Percentiles rank a stretch among this genome's conserved stretches.
Conservation (phyloP, 2,113 vertebrate species). For the Dromiciops gliroides region DNA sequence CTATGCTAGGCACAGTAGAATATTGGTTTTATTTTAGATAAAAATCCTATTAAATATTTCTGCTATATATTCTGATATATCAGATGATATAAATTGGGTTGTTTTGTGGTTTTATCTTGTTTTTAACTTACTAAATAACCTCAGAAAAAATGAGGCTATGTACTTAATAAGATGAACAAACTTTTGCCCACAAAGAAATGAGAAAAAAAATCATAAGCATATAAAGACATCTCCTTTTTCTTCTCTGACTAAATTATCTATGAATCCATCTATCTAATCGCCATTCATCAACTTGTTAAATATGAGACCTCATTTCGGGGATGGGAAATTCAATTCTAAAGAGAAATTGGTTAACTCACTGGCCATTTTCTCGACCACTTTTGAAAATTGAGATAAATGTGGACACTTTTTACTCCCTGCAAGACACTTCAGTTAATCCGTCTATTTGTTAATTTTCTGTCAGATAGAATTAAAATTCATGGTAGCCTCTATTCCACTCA, state of each 20-base stretch:
- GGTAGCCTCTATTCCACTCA: not conserved
- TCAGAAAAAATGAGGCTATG: too few species aligned
- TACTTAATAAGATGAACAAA: too few species aligned
- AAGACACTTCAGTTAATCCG: not conserved
- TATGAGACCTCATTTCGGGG: not conserved
- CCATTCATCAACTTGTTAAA: not conserved
- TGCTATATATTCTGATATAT: too few species aligned
- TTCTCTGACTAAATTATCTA: not conserved
- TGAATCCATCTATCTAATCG: not conserved
- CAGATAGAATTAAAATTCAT: not conserved
- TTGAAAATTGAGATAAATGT: not conserved
- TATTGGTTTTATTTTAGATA: too few species aligned
- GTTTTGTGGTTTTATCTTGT: too few species aligned
- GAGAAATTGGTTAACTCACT: not conserved
- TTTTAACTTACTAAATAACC: too few species aligned
- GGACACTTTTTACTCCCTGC: not conserved
- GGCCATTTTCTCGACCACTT: not conserved
- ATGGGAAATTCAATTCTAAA: not conserved
- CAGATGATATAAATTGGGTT: too few species aligned
- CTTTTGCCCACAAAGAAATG: not conserved
- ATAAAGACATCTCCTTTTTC: not conserved
- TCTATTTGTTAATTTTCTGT: not conserved
- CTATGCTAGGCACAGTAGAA: too few species aligned
- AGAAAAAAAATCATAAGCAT: not conserved
- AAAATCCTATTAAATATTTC: too few species aligned